These are phyloP conservation scores for Phaetusa simplex DNA, from an alignment of 2,113 vertebrate species.

Conservation along the genomic window DNA sequence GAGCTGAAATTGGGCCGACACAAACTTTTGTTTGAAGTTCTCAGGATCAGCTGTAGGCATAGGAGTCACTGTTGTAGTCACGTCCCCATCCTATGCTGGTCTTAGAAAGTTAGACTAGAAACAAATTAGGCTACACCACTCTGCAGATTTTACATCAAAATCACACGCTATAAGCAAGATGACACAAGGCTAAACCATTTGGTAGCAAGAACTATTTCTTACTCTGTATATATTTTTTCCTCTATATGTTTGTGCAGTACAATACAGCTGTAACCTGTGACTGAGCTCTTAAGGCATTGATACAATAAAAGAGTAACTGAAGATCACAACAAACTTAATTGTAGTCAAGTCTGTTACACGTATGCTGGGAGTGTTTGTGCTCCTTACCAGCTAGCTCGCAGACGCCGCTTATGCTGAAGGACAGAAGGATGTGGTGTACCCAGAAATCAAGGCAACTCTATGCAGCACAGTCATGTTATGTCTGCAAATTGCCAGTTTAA, in stretches of 20 bases:
- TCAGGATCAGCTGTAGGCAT: neutral
- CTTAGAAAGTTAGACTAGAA: neutral
- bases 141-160: neutral
- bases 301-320: neutral
- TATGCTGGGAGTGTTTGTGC: neutral
- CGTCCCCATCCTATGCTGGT: neutral
- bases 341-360: neutral
- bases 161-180: neutral
- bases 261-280: neutral
- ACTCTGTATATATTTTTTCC: neutral
- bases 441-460: neutral
- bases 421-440: neutral
- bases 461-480: neutral
- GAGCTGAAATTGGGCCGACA: neutral
- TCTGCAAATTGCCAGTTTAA: neutral
- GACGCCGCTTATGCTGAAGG: fast-evolving
- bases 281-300: neutral
- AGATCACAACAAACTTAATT: neutral
- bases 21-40: neutral
- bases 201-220: neutral
- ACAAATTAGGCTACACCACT: neutral
- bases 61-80: neutral
- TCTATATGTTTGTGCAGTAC: neutral
- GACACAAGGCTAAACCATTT: neutral
- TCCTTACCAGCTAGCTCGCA: neutral